Percentiles rank a stretch among this genome's conserved stretches.
These are phyloP conservation scores for Odontophorus gujanensis DNA, from an alignment of 2,113 vertebrate genomes.

Conservation along the genomic window DNA sequence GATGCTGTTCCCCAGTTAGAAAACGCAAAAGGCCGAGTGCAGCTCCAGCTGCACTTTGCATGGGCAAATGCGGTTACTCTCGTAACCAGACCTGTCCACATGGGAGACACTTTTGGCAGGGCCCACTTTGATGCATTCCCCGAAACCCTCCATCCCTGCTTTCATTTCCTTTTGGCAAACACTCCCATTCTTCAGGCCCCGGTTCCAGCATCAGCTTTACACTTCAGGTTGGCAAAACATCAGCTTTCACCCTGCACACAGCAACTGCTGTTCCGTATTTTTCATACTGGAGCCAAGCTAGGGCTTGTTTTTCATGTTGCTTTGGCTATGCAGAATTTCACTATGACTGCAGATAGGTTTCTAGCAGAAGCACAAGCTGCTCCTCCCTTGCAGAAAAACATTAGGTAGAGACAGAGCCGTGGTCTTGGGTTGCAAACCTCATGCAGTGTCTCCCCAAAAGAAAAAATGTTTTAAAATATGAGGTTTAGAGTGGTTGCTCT, in stretches of 20 bases:
- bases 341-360: slow-evolving; percentile 41
- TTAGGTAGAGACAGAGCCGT: not conserved
- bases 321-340: slow-evolving; percentile 65
- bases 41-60: slow-evolving; percentile 46
- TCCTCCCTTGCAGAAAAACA: not conserved
- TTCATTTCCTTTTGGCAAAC: slow-evolving; percentile 74
- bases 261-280: slow-evolving; percentile 66
- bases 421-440: not conserved
- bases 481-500: not conserved
- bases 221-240: slow-evolving; percentile 73
- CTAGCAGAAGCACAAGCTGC: not conserved
- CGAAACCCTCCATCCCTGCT: slow-evolving; percentile 67
- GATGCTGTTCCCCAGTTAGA: not conserved
- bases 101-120: slow-evolving; percentile 39
- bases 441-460: not conserved
- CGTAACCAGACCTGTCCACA: slow-evolving; percentile 66
- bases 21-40: not conserved
- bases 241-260: slow-evolving; percentile 61
- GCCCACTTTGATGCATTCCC: slow-evolving; percentile 15
- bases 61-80: slow-evolving; percentile 19
- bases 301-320: slow-evolving; percentile 66
- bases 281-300: not conserved
- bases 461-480: not conserved
- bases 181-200: slow-evolving; percentile 52
- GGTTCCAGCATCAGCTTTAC: slow-evolving; percentile 72